Conservation (phyloP, 2,113 vertebrate genomes). For the Pyrgilauda ruficollis region DNA sequence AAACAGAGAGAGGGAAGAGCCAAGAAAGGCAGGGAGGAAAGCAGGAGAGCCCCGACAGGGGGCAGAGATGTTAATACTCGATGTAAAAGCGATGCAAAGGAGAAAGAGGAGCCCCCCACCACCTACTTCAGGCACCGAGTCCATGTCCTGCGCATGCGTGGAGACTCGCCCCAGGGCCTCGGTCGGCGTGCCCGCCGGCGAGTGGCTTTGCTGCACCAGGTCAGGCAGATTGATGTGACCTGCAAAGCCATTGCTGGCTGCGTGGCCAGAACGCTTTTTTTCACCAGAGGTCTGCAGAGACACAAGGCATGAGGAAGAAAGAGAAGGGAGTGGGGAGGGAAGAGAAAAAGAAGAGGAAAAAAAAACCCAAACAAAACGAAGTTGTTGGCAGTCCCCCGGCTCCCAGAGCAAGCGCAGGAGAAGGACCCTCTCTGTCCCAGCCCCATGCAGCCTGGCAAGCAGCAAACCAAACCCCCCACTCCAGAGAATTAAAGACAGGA, state of each 20-base stretch:
- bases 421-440: not conserved
- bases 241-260: conserved; percentile 92
- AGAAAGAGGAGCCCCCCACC: conserved; percentile 41
- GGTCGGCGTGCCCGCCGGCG: conserved; percentile 85
- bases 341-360: not conserved
- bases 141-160: conserved; percentile 85
- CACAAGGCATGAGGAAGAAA: conserved; percentile 63
- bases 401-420: not conserved
- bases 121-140: conserved; percentile 93
- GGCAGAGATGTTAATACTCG: conserved; percentile 16
- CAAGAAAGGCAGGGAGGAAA: not conserved
- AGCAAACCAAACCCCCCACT: not conserved
- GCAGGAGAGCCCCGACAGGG: not conserved
- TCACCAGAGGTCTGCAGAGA: conserved; percentile 87
- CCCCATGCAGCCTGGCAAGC: conserved; percentile 13
- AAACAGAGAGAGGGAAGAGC: not conserved
- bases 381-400: not conserved
- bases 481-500: conserved; percentile 24
- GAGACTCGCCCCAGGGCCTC: conserved; percentile 82
- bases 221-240: conserved; percentile 94
- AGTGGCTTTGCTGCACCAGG: conserved; percentile 94
- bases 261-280: conserved; percentile 87
- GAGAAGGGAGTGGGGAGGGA: not conserved
- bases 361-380: not conserved
- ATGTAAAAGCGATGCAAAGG: not conserved